phyloP scores from a whole-genome alignment of 2,113 vertebrate species.

The Pipra filicauda region DNA sequence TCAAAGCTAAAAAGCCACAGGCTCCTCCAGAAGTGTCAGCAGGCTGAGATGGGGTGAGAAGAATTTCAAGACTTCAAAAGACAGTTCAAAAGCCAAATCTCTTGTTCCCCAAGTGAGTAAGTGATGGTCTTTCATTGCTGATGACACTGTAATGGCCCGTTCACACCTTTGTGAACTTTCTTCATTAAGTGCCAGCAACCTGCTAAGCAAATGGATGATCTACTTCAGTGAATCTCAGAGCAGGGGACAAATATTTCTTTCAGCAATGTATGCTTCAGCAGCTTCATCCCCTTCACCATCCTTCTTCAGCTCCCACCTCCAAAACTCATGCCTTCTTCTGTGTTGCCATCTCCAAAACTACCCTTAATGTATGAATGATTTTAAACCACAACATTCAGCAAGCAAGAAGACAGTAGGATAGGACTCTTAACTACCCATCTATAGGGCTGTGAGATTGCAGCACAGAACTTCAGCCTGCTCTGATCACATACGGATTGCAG shows the following conservation, averaged over 20 bases:
- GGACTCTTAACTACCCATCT: background rate
- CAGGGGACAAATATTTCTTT: background rate
- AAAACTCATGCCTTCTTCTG: background rate
- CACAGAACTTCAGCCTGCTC: background rate
- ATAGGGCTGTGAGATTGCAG: background rate
- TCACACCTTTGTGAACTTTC: conserved; percentile 16
- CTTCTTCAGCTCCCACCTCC: background rate
- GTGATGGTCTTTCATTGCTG: background rate
- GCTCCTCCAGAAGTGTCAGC: background rate
- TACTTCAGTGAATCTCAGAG: background rate
- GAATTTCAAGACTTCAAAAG: background rate
- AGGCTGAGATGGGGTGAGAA: background rate
- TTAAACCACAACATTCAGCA: background rate
- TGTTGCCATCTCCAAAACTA: background rate
- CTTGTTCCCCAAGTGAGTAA: background rate
- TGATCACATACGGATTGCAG: background rate
- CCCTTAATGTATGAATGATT: background rate
- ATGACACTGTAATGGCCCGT: background rate
- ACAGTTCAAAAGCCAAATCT: background rate
- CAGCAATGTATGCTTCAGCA: background rate
- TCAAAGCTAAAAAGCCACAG: background rate
- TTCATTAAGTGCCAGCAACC: conserved; percentile 1
- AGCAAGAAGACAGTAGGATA: background rate
- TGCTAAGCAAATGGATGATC: conserved; percentile 20
- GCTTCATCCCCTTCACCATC: background rate